phyloP scores from a whole-genome alignment of 2,113 vertebrate genomes.

The Ictidomys tridecemlineatus region DNA sequence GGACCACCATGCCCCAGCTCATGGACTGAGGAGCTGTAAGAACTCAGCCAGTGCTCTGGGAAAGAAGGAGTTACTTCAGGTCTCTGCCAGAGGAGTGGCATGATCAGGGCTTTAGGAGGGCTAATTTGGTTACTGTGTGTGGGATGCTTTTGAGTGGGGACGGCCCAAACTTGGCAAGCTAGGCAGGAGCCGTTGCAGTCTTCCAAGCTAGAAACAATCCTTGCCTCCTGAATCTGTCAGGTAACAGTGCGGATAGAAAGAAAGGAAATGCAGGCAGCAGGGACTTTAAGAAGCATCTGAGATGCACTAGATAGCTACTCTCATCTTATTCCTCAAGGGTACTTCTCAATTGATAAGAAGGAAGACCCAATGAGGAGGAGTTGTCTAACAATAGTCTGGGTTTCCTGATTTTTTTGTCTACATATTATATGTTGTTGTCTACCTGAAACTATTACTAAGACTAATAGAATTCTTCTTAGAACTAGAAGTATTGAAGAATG shows the following conservation, averaged over 20 bases:
- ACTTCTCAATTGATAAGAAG: background rate
- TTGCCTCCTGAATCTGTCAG: background rate
- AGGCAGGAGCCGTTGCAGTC: background rate
- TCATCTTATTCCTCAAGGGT: background rate
- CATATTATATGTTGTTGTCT: background rate
- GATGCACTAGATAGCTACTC: background rate
- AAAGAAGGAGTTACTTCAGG: background rate
- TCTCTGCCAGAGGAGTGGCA: background rate
- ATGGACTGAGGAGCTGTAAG: background rate
- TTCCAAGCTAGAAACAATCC: background rate
- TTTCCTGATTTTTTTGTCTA: conserved; percentile 23
- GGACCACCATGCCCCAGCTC: background rate
- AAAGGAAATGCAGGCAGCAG: background rate
- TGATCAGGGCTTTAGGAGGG: background rate
- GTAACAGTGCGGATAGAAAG: background rate
- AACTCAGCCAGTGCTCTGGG: background rate
- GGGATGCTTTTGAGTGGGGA: background rate
- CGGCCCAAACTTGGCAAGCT: background rate
- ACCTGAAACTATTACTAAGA: background rate
- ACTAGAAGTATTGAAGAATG: background rate
- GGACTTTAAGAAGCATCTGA: background rate
- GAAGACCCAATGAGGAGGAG: background rate
- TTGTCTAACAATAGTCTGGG: background rate
- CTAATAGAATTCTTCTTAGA: background rate
- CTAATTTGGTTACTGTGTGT: background rate